Evolutionary conservation across 2,113 vertebrate genomes (phyloP).

Genomic region (Aegotheles bennettii): DNA sequence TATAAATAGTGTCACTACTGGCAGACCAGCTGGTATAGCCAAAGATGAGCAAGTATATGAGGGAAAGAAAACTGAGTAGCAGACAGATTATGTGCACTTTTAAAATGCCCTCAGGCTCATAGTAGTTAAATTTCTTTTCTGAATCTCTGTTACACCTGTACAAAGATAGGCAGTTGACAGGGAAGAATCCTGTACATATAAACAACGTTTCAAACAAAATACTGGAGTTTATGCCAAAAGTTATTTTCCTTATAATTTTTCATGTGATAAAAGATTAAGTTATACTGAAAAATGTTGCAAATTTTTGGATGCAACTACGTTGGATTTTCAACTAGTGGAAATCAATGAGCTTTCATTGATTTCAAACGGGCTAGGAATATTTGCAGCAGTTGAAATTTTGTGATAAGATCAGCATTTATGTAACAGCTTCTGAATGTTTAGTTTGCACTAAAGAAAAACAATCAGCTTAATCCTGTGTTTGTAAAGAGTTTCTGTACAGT

Average conservation of each 20-base stretch:
- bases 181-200: background rate
- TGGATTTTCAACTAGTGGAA: background rate
- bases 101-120: background rate
- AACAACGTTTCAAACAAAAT: background rate
- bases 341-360: background rate
- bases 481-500: background rate
- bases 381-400: background rate
- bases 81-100: background rate
- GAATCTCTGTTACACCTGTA: background rate
- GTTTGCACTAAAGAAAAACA: background rate
- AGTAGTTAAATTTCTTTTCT: background rate
- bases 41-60: background rate
- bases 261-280: background rate
- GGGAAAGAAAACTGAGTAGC: background rate
- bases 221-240: background rate
- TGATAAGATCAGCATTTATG: background rate
- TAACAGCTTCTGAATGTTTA: background rate
- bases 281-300: background rate
- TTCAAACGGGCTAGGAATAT: background rate
- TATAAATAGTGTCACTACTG: background rate
- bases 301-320: background rate
- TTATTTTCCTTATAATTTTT: background rate
- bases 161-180: background rate
- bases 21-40: background rate
- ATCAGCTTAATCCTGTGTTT: background rate